Evolutionary conservation across 2,113 vertebrate genomes (phyloP), one percentile per base, ranked within the genome.

Genomic region (Empidonax traillii): DNA sequence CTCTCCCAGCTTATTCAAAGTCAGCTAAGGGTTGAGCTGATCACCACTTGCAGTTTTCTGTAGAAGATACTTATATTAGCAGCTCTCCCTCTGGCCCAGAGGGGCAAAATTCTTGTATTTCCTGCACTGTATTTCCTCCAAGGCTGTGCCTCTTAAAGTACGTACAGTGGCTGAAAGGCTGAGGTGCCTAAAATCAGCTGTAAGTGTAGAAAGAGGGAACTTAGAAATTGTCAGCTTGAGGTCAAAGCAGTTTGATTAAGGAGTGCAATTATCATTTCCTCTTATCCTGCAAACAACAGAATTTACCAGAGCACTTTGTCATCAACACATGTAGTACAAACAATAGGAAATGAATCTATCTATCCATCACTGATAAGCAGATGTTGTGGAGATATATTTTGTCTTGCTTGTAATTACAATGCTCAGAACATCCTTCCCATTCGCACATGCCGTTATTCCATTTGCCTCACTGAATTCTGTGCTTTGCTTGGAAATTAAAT

Each of bases 401-500:
- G 65, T 59, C 63, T 71, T 61, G 59, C 75, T 85, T 0, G 0
- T 95, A 96, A 97, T 96, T 95, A 77, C 91, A 94, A 35, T 49
- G 66, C 86, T 92, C 58, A 53, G 77, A 71, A 82, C 37, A 58
- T 52, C 71, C 62, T 92, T 46, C 47, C 61, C 23, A 28, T 76
- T 94, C 44, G 6, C 56, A 76, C 58, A n/a, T 62, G 68, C 83
- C 82, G 81, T 71, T 77, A 89, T 90, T 96, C 91, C 89, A 91
- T 91, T 96, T 94, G 73, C 85, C 69, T 92, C 69, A 10, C 74
- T 66, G 76, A 94, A 91, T 83, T 95, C 84, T 86, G n/a, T 53
- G 87, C 93, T 89, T 96, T 80, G 55, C 90, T 93, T 85, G 71
- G 52, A 96, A 97, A 97, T 97, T 93, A 96, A 96, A 94, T 96